phyloP scores from a whole-genome alignment of 2,888 invertebrate species.

The Neoscelio sp. region DNA sequence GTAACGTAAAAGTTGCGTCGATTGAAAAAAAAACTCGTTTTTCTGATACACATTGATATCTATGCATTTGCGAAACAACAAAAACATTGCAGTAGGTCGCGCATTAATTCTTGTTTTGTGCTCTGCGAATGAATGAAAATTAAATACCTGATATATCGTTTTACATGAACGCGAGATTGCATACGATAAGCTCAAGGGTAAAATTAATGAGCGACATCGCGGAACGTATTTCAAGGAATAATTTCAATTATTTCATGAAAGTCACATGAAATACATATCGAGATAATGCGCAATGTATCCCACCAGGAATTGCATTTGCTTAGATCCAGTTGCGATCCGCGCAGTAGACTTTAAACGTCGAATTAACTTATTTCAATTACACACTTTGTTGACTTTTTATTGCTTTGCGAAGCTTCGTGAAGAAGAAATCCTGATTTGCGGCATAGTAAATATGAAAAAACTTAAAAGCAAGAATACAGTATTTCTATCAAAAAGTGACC shows the following conservation, averaged over 20 bases:
- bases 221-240: conserved; percentile 23
- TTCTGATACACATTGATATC: conserved; percentile 26
- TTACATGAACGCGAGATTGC: conserved; percentile 40
- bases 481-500: too few species aligned
- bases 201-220: conserved; percentile 48
- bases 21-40: conserved; percentile 14
- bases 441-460: too few species aligned
- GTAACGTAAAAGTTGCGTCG: neutral
- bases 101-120: conserved; percentile 49
- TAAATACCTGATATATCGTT: conserved; percentile 50
- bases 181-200: conserved; percentile 57
- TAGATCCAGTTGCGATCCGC: neutral
- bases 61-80: conserved; percentile 13
- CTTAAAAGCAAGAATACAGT: too few species aligned
- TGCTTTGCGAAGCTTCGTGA: too few species aligned
- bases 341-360: neutral
- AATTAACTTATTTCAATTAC: too few species aligned
- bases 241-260: conserved; percentile 38
- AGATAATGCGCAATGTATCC: neutral
- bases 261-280: conserved; percentile 5
- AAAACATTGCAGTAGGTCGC: conserved; percentile 42
- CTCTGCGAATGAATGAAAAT: conserved; percentile 53
- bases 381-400: too few species aligned
- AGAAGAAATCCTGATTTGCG: too few species aligned
- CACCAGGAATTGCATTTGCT: neutral